Conservation (phyloP, 2,888 invertebrate species). For the Luperina nickerlii region DNA sequence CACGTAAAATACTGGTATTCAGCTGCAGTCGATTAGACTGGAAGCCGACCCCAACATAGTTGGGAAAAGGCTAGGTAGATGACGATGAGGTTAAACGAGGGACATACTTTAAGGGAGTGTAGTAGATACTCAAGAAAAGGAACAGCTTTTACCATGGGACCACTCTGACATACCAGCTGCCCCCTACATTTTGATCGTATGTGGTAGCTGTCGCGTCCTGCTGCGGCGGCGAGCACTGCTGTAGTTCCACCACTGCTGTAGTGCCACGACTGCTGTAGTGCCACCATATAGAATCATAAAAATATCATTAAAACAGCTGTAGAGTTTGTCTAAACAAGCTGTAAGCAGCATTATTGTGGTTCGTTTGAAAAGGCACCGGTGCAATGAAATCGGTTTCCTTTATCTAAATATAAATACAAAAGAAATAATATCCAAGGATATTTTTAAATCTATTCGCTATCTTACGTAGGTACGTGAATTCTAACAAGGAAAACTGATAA, state of each 20-base stretch:
- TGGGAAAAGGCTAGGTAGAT: too few species aligned
- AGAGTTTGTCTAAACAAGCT: not conserved
- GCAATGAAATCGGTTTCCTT: not conserved
- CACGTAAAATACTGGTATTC: too few species aligned
- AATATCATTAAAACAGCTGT: not conserved
- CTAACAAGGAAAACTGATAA: conserved; percentile 8
- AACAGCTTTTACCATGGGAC: too few species aligned
- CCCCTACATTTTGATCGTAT: too few species aligned
- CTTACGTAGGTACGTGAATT: not conserved
- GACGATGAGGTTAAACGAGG: too few species aligned
- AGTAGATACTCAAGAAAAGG: too few species aligned
- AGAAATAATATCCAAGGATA: not conserved
- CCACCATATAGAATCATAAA: not conserved
- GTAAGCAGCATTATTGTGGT: not conserved
- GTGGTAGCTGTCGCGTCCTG: not conserved
- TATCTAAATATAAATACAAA: not conserved
- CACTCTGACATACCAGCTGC: too few species aligned
- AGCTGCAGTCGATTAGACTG: too few species aligned
- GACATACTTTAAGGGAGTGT: too few species aligned
- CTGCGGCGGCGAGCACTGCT: not conserved
- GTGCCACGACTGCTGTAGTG: too few species aligned
- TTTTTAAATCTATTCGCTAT: not conserved
- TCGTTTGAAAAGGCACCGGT: too few species aligned
- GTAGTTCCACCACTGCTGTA: not conserved
- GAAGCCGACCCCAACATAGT: too few species aligned